A percentile compares a stretch with the other conserved stretches of the same genome.
phyloP scores from a whole-genome alignment of 92 coral and sea anemone species.

The Umimayanthus kanabou region DNA sequence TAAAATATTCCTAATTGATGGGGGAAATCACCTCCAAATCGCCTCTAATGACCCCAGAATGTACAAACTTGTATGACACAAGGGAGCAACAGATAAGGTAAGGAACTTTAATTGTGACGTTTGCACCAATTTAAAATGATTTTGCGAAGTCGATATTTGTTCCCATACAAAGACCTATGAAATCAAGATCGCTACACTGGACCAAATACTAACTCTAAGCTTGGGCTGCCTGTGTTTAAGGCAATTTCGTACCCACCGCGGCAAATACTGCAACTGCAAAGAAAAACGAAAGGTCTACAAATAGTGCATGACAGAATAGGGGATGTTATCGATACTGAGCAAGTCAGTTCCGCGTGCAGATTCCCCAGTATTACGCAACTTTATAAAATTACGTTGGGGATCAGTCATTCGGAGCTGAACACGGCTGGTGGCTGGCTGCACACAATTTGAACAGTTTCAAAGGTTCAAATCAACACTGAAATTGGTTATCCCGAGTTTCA shows the following conservation, averaged over 20 bases:
- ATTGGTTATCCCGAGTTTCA: background rate
- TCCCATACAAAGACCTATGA: no score
- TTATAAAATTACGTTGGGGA: background rate
- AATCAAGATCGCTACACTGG: no score
- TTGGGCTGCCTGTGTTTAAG: background rate
- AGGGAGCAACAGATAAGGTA: no score
- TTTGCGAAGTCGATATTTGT: no score
- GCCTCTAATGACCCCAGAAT: no score
- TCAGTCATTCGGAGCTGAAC: background rate
- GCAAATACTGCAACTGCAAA: background rate
- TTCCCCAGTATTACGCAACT: conserved; percentile 2
- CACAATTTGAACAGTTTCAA: background rate
- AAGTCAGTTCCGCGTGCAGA: conserved; percentile 4
- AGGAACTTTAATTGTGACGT: no score
- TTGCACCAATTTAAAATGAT: no score
- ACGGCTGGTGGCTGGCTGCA: background rate
- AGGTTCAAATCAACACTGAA: background rate
- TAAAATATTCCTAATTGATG: no score
- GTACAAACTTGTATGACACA: no score
- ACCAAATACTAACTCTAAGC: no score
- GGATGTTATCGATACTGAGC: background rate
- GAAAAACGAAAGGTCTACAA: background rate
- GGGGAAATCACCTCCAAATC: no score
- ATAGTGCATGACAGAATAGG: background rate
- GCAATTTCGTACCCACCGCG: background rate